Evolutionary conservation across 2,797 vertebrate species (phyloP), one percentile per base, ranked within the genome.

Genomic region (Coregonus sp.): DNA sequence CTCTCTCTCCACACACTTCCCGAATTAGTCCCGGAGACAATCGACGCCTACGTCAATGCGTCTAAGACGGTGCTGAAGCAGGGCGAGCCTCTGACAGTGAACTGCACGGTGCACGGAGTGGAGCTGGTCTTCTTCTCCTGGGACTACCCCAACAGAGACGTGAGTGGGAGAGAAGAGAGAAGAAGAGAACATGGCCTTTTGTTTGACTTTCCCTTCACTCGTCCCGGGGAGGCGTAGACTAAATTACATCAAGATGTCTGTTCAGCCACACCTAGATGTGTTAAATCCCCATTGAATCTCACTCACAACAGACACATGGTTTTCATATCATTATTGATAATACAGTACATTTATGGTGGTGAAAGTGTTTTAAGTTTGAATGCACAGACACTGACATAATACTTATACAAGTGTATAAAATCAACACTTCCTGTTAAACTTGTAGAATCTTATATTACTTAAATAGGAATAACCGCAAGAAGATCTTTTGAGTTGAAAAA

Each of bases 71-170:
- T 97, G 76, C 93, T 99, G 85, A 97, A 95, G 81, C 94, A 93
- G 88, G 97, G 97, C 0, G 97, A 99, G 86, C 92, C 95, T 0
- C 81, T 99, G 75, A 95, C 93, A 1, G 86, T 99, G 65, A 96
- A 95, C 90, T 99, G 98, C 90, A 95, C 96, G 0, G 96, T 97
- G 80, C 94, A 93, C 0, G 96, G 94, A 73, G 95, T 94, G 0
- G 94, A 97, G 81, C 90, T 99, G 5, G 93, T 96, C 82, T 90
- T 31, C 86, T 99, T 99, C 86, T 91, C 89, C 73, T 99, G 98
- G 98, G 91, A 89, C 0, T 93, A 94, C 63, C 97, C 97, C 50
- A 94, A 94, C 74, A 85, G 90, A 75, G 91, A 93, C 77, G 98
- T 99, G 93, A 94, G 91, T 92, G 83, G 92, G 92, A 88, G 78